Evolutionary conservation across 2,113 vertebrate genomes (phyloP).

Genomic region (Larimichthys crocea): DNA sequence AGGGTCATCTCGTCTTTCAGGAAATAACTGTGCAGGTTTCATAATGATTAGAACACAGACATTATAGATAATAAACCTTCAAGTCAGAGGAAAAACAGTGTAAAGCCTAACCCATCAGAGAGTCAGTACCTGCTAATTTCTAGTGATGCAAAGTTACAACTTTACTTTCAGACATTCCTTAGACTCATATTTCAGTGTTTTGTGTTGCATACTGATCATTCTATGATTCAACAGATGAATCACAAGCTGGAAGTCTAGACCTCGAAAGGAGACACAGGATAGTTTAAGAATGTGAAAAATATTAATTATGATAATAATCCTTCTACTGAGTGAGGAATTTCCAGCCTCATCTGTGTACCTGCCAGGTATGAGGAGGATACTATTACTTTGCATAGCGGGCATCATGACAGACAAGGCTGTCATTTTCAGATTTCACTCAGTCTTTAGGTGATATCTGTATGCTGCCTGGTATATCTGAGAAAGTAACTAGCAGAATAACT

Average conservation of each 20-base stretch:
- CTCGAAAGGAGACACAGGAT: neutral
- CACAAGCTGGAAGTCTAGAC: constrained; percentile 7
- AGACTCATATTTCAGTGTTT: constrained; percentile 24
- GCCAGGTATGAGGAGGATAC: neutral
- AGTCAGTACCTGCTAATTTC: neutral
- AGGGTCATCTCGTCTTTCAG: constrained; percentile 59
- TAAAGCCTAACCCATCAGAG: neutral
- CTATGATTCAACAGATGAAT: constrained; percentile 26
- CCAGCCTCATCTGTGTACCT: constrained; percentile 10
- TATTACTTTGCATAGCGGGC: neutral
- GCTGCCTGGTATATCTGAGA: neutral
- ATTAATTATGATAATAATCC: neutral
- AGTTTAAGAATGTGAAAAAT: constrained; percentile 23
- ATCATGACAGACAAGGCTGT: neutral
- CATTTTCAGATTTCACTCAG: neutral
- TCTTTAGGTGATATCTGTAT: neutral
- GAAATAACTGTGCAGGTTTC: constrained; percentile 67
- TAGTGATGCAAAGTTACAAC: constrained; percentile 34
- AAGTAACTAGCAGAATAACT: neutral
- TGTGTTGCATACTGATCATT: constrained; percentile 31
- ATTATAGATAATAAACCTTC: constrained; percentile 63
- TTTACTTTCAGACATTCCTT: constrained; percentile 54
- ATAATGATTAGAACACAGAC: constrained; percentile 50
- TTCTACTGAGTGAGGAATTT: constrained; percentile 1
- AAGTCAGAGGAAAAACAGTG: constrained; percentile 27